Conservation (phyloP, 2,113 vertebrate genomes). For the Excalfactoria chinensis region DNA sequence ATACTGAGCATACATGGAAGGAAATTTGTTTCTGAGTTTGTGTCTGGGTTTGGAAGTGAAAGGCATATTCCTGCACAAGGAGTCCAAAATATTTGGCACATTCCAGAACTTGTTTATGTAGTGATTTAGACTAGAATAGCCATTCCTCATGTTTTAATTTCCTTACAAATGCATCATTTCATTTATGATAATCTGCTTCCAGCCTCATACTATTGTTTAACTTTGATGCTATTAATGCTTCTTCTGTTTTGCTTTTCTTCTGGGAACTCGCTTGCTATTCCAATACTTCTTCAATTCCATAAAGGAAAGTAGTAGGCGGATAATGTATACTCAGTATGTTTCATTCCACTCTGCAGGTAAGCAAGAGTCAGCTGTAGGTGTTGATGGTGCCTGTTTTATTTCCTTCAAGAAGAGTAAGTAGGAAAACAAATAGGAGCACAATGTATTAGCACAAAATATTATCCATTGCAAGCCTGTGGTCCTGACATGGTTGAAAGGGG, state of each 20-base stretch:
- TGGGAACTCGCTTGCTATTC: background rate
- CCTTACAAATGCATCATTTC: background rate
- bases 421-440: background rate
- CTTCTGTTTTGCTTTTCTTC: accelerated
- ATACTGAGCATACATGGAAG: accelerated
- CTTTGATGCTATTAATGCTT: background rate
- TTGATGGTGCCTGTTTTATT: background rate
- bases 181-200: background rate
- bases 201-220: background rate
- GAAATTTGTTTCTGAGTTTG: background rate
- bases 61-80: background rate
- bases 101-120: background rate
- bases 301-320: background rate
- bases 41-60: background rate
- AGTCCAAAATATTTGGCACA: background rate
- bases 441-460: background rate
- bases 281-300: background rate
- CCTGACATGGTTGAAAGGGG: background rate
- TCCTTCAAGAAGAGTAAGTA: background rate
- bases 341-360: background rate
- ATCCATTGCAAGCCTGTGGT: accelerated
- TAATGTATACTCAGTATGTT: background rate
- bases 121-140: background rate
- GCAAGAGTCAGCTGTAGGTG: accelerated
- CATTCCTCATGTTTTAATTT: background rate